Evolutionary conservation across 2,797 vertebrate species (phyloP), one percentile per base, ranked within the genome.

Genomic region (Siniperca scherzeri): DNA sequence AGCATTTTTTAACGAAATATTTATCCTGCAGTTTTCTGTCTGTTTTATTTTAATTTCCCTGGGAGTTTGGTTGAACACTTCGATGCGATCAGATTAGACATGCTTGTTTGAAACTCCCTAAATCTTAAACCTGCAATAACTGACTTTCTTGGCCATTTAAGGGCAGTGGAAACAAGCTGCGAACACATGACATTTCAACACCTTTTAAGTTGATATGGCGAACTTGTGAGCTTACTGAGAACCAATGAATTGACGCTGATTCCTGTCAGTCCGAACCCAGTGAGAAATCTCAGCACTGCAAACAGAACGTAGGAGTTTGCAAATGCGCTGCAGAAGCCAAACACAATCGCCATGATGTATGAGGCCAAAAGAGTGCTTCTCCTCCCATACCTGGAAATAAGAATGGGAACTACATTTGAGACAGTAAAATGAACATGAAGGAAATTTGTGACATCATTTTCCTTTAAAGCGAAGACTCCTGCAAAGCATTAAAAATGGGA

Each of bases 181-280:
- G 13, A 74, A 30, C 17, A 66, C 19, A 1, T 27, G 22, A 21
- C 33, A 25, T 7, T 5, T 27, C 2, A 5, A 22, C 44, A 14
- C 4, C 8, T 5, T 25, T 10, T 0, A 21, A 46, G 46, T 11
- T 10, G 25, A 30, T 4, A 9, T 22, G 3, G 1, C 0, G 0
- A 27, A 53, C 7, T 10, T 2, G 3, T 30, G 2, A 2, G 5
- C 94, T 92, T 80, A 96, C 95, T 87, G 62, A 96, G 94, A 44
- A 94, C 93, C 0, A 91, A 0, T 0, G 94, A 81, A 52, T 80
- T 93, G 48, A 91, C 80, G 82, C 65, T 52, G 76, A 96, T 94
- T 48, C 95, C 96, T 0, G 92, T 81, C 62, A 96, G 77, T 25
- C 87, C 87, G 7, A 96, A 83, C 22, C 96, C 95, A 0, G 94